These are phyloP conservation scores for Lacanobia wlatinum DNA, from an alignment of 2,888 invertebrate species.

Conservation along the genomic window DNA sequence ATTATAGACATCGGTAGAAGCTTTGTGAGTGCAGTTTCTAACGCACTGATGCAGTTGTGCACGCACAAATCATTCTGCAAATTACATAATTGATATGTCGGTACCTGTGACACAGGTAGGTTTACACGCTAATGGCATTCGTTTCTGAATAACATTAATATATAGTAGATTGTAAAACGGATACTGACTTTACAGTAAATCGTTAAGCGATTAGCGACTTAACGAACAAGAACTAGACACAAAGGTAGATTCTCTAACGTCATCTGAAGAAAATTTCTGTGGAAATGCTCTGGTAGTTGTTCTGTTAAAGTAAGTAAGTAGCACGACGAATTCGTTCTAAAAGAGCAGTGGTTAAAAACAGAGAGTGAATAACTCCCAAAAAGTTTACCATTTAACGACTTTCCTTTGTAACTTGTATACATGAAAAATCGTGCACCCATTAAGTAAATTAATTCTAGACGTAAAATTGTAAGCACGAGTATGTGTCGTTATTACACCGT, in stretches of 20 bases:
- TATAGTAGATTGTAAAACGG: slow-evolving; percentile 21
- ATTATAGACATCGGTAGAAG: slow-evolving; percentile 82
- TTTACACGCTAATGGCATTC: slow-evolving; percentile 45
- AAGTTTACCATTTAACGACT: slow-evolving; percentile 19
- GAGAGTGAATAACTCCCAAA: neutral
- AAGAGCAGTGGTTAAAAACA: too few relatives aligned
- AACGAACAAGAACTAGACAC: neutral
- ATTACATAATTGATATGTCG: slow-evolving; percentile 60
- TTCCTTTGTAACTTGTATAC: neutral
- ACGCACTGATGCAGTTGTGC: slow-evolving; percentile 78
- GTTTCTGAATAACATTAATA: slow-evolving; percentile 45
- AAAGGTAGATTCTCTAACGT: neutral
- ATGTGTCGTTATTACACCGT: slow-evolving; percentile 38
- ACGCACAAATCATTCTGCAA: slow-evolving; percentile 71
- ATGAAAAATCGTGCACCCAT: slow-evolving; percentile 36
- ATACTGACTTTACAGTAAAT: neutral
- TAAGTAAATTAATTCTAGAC: slow-evolving; percentile 28
- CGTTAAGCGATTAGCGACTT: slow-evolving; percentile 4
- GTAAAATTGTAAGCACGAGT: slow-evolving; percentile 23
- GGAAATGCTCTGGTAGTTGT: neutral
- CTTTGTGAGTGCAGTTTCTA: slow-evolving; percentile 76
- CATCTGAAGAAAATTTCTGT: neutral
- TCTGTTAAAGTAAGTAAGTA: neutral
- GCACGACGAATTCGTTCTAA: too few relatives aligned
- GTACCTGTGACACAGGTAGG: slow-evolving; percentile 50